Base-by-base conservation (phyloP, 2,888 invertebrate species). In the Leistus spinibarbis region DNA sequence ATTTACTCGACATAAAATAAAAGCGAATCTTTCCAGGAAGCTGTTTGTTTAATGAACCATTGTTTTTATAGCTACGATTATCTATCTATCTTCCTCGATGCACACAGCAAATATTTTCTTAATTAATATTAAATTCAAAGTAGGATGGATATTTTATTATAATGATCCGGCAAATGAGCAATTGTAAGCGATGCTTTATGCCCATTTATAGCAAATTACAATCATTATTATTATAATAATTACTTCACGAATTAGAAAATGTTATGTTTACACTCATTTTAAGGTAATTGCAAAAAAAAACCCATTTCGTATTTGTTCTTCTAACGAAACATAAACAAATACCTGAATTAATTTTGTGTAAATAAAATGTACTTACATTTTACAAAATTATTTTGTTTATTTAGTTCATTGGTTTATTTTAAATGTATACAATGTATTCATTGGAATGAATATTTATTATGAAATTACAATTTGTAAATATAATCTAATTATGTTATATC, bases 1-100 rank as follows among this genome's bases (percentile, higher is more conserved):
- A 73, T 73, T 66, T 73, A 67, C 17, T 40, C 40, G 13, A 40
- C 20, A 20, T 67, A 66, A 57, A 19, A 65, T 65, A 65, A 72
- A 72, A 65, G 57, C n/a, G 66, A 65, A 72, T 65, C 56, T 64
- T 64, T 71, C 71, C 64, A 24, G 27, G 66, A 72, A 72, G 56
- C 9, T 27, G n/a, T 27, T 4, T 27, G n/a, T 27, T 70, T 72
- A 72, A 72, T 64, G 72, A 72, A 66, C 24, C 72, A 72, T 72
- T 72, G 72, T 72, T 72, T 71, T 72, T 72, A 72, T 72, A 13
- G 72, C 40, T 10, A 40, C 40, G 40, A 40, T 40, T 40, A 40
- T 40, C 40, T 40, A 40, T 40, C 40, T 62, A 70, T 17, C 67
- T 67, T n/a, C 56, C 9, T 19, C 16, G 57, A 16, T 57, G 57